Evolutionary conservation across 2,888 invertebrate genomes (phyloP).

Genomic region (Euplagia quadripunctaria): DNA sequence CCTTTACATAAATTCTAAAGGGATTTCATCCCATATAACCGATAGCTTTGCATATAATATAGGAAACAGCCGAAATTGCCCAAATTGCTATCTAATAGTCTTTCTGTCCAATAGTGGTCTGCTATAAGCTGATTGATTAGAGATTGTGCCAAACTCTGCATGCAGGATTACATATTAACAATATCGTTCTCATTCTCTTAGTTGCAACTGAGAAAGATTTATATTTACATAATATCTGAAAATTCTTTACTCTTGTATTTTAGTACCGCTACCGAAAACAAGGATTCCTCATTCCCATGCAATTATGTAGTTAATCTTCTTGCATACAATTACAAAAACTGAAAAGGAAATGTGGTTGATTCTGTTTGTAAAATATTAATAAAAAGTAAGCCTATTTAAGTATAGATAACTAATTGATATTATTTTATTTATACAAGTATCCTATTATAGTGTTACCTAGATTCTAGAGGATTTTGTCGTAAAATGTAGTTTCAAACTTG

Average conservation of each 20-base stretch:
- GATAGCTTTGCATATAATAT: not conserved
- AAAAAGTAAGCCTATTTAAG: not conserved
- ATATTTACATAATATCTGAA: too few species aligned
- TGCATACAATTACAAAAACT: not conserved
- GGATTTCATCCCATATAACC: not conserved
- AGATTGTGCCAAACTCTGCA: not conserved
- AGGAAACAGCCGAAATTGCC: not conserved
- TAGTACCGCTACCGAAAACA: slow-evolving; percentile 3
- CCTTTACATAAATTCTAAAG: not conserved
- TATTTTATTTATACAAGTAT: not conserved
- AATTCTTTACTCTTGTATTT: not conserved
- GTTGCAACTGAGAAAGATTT: not conserved
- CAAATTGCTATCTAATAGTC: too few species aligned
- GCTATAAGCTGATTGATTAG: not conserved
- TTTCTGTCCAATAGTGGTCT: too few species aligned
- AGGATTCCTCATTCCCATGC: not conserved
- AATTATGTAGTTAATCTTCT: not conserved
- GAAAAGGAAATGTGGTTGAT: not conserved
- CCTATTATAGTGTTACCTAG: too few species aligned
- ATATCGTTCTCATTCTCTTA: not conserved
- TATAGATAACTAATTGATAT: not conserved
- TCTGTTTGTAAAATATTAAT: not conserved
- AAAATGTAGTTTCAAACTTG: slow-evolving; percentile 54
- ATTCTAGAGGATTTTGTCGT: slow-evolving; percentile 32
- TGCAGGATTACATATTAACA: not conserved